Conservation (phyloP, 2,888 invertebrate species). For the Sphinx pinastri region DNA sequence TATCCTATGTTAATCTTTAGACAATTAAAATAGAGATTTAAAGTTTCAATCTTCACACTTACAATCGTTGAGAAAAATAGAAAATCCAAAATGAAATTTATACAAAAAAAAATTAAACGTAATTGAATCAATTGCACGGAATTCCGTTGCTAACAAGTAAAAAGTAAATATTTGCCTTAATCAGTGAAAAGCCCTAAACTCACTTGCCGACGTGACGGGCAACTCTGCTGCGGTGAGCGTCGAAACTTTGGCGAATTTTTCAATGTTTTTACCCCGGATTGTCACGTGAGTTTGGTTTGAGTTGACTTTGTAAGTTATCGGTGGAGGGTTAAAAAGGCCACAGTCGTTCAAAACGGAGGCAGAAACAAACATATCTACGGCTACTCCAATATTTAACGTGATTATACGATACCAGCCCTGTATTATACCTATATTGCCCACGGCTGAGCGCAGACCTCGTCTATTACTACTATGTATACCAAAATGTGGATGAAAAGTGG, state of each 20-base stretch:
- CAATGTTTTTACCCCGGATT: conserved; percentile 8
- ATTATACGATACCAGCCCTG: no score
- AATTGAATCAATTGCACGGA: conserved; percentile 29
- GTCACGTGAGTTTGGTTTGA: conserved; percentile 11
- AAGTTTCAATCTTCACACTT: background rate
- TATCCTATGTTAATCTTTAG: no score
- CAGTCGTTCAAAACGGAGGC: no score
- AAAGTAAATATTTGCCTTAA: conserved; percentile 43
- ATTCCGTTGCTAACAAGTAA: conserved; percentile 36
- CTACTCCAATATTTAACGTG: no score
- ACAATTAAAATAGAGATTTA: no score
- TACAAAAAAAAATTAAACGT: conserved; percentile 22
- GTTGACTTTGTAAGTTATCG: background rate
- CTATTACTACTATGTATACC: no score
- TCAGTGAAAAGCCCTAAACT: conserved; percentile 32
- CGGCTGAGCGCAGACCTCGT: no score
- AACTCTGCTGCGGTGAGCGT: conserved; percentile 6
- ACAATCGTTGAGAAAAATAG: background rate
- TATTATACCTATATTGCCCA: no score
- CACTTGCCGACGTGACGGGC: conserved; percentile 14
- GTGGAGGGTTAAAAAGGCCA: background rate
- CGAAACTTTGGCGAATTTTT: conserved; percentile 11
- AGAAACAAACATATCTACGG: no score
- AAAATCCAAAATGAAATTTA: conserved; percentile 10
- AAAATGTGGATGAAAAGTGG: no score